A percentile compares a stretch with the other conserved stretches of the same genome.
Evolutionary conservation across 2,888 invertebrate genomes (phyloP).

Genomic region (Sialis lutaria): DNA sequence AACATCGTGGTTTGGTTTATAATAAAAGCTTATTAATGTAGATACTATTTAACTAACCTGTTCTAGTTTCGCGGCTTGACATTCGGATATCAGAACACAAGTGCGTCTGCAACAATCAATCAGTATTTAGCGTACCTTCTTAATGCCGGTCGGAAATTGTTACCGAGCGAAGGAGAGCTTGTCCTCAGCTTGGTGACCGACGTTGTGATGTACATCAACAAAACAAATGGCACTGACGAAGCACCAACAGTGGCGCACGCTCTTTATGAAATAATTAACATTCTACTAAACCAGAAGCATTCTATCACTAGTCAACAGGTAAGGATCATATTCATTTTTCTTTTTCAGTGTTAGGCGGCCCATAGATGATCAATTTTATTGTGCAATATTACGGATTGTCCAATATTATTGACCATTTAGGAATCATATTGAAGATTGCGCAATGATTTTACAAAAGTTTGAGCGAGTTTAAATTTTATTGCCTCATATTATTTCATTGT

Average conservation of each 20-base stretch:
- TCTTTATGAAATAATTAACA: conserved; percentile 42
- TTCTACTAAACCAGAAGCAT: conserved; percentile 43
- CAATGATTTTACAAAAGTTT: too few species aligned
- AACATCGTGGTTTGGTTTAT: not conserved
- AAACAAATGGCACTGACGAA: conserved; percentile 25
- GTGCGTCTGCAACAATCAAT: conserved; percentile 34
- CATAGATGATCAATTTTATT: too few species aligned
- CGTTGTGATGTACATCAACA: conserved; percentile 35
- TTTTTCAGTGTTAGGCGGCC: not conserved
- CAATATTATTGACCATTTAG: too few species aligned
- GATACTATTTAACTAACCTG: conserved; percentile 4
- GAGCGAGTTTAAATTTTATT: too few species aligned
- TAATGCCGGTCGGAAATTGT: conserved; percentile 26
- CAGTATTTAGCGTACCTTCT: conserved; percentile 36
- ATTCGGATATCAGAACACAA: conserved; percentile 45
- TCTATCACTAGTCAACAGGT: conserved; percentile 61
- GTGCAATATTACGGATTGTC: too few species aligned
- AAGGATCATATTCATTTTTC: conserved; percentile 14
- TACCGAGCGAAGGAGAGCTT: conserved; percentile 48
- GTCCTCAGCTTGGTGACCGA: conserved; percentile 37
- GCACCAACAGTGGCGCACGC: conserved; percentile 34
- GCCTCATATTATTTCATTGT: too few species aligned
- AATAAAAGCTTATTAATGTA: not conserved
- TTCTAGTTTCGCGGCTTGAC: conserved; percentile 33
- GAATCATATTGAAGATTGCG: too few species aligned